Evolutionary conservation across 2,113 vertebrate species (phyloP), one percentile per base, ranked within the genome.

Genomic region (Ammodytes marinus): DNA sequence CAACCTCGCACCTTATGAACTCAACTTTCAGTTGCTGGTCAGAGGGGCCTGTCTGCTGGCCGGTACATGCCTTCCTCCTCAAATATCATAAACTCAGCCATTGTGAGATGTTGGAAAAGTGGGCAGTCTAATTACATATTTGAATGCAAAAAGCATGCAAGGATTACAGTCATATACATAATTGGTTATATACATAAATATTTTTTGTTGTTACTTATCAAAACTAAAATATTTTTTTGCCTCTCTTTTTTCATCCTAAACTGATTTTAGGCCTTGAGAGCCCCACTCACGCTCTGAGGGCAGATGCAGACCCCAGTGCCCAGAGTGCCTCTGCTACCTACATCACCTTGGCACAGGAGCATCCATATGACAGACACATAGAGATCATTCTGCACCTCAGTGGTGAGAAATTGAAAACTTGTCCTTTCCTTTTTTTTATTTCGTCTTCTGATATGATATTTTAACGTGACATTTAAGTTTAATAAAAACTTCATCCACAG

Each of bases 381-480:
- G 97, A 99, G 93, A 97, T 99, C 86, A 95, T 99, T 77, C 94
- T 99, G 83, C 94, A 99, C 77, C 97, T 97, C 42, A 98, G 98
- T 3, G 97, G 98, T 99, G 86, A 97, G 96, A 52, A 58, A 67
- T 8, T 6, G 3, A 3, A 68, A 55, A 45, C 5, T 27, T 2
- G 0, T 11, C 17, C 45, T 4, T 4, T 17, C 27, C 8, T 17
- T 7, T 3, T 42, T 8, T 54, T 50, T 35, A 6, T 57, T 55
- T 7, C 5, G 46, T 13, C 9, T 55, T 53, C 5, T 50, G 3
- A 19, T 42, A 1, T 54, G 35, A 52, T 13, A 13, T n/a, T 14
- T 67, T 3, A 49, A 13, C 43, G 6, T n/a, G 35, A 42, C 4
- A 27, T 27, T 27, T 27, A 27, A 27, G 27, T 35, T 58, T 0